A percentile compares a stretch with the other conserved stretches of the same genome.
Conservation (phyloP, 2,888 invertebrate genomes). For the Hypselothyrea guttata region DNA sequence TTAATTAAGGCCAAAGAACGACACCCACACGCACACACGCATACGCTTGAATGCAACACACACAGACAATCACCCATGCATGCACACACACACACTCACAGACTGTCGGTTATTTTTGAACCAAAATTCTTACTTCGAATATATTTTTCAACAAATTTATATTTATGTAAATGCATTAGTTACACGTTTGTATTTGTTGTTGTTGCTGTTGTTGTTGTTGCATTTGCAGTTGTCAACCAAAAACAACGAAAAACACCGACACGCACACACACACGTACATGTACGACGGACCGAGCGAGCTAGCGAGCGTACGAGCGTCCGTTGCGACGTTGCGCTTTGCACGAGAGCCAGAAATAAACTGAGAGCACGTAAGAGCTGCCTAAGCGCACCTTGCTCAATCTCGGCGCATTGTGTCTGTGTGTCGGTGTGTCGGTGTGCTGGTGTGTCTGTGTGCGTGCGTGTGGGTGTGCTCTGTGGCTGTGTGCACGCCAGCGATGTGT, state of each 20-base stretch:
- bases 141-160: constrained; percentile 23
- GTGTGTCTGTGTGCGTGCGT: constrained; percentile 13
- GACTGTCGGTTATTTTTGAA: constrained; percentile 40
- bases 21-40: constrained; percentile 34
- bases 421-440: constrained; percentile 6
- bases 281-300: constrained; percentile 43
- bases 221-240: constrained; percentile 51
- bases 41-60: constrained; percentile 6
- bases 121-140: constrained; percentile 25
- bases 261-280: constrained; percentile 44
- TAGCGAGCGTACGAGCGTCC: constrained; percentile 57
- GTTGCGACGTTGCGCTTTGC: constrained; percentile 73
- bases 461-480: constrained; percentile 45
- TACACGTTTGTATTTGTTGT: no score
- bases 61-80: constrained; percentile 8
- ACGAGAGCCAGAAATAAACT: constrained; percentile 80
- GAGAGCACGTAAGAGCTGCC: constrained; percentile 59
- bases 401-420: constrained; percentile 59
- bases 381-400: constrained; percentile 77
- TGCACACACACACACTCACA: constrained; percentile 17
- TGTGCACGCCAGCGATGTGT: constrained; percentile 48
- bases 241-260: constrained; percentile 42
- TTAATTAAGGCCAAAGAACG: constrained; percentile 46
- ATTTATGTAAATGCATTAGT: constrained; percentile 41
- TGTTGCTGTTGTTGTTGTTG: constrained; percentile 34